Evolutionary conservation across 2,113 vertebrate genomes (phyloP).

Genomic region (Anolis carolinensis): DNA sequence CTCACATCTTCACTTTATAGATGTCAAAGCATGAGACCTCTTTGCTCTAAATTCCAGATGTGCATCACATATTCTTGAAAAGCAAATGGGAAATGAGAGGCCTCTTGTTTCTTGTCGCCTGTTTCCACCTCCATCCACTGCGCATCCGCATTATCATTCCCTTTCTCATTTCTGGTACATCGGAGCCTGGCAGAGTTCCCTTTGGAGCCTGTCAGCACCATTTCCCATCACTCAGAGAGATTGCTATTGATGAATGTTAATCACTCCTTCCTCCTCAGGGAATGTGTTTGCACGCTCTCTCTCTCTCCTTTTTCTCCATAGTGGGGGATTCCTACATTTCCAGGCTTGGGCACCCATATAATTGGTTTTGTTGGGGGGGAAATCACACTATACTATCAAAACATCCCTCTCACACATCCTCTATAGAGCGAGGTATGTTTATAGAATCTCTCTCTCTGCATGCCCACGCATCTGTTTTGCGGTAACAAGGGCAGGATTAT

Average conservation of each 20-base stretch:
- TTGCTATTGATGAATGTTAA: conserved; percentile 39
- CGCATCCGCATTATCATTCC: neutral
- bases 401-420: neutral
- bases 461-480: conserved; percentile 3
- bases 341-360: conserved; percentile 16
- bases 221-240: conserved; percentile 29
- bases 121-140: conserved; percentile 14
- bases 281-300: neutral
- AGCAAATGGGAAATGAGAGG: neutral
- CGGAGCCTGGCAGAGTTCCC: neutral
- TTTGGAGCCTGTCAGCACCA: conserved; percentile 16
- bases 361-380: neutral
- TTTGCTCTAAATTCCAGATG: neutral
- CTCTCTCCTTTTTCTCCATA: neutral
- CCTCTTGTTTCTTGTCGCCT: neutral
- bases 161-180: neutral
- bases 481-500: conserved; percentile 12
- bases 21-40: neutral
- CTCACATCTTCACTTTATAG: neutral
- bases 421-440: neutral
- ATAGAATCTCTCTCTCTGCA: neutral
- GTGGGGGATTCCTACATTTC: neutral
- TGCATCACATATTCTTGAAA: neutral
- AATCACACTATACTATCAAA: conserved; percentile 17
- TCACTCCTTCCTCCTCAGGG: conserved; percentile 25